Base-by-base conservation (phyloP, 92 coral and sea anemone species). In the Montipora capitata region DNA sequence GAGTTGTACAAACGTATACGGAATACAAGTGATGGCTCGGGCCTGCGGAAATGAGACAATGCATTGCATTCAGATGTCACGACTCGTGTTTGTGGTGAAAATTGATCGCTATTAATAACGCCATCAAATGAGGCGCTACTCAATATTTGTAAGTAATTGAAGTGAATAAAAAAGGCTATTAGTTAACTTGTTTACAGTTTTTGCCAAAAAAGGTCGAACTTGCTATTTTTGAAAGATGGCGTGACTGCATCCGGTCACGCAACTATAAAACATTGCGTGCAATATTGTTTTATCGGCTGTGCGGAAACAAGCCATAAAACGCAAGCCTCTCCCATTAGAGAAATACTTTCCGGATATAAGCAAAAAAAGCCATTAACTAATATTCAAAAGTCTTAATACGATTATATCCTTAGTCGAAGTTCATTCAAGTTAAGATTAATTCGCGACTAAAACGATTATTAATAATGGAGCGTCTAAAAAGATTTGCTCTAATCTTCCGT, bases 231-330 rank as follows among this genome's bases (percentile, higher is more conserved):
- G 74, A 40, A n/a, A 15, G 10, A 40, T 38, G 44, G 85, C 63
- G 64, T 68, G 68, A 52, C 68, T 20, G 18, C 3, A 3, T 70
- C 35, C n/a, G 40, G 77, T 73, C 59, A 73, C 56, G 77, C 59
- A 14, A 42, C 12, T 4, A 17, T 3, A 2, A 67, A 10, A 66
- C 20, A 79, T 79, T 67, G 74, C 84, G 72, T 79, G 59, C 20
- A 20, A 12, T 48, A 27, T 8, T 59, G 49, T 78, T 65, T 45
- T 35, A 18, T 43, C 39, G 9, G 40, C 20, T 39, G 76, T 42
- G 38, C 49, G 52, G 77, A 68, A 51, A 68, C 42, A 9, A 48
- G 8, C 35, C 35, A 27, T 27, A 27, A 27, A 27, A 27, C 35
- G 35, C 35, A 27, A 27, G 35, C 35, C 35, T 27, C 35, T 27